Percentiles rank a stretch among this genome's conserved stretches.
These are phyloP conservation scores for Halichoeres trimaculatus DNA, from an alignment of 2,113 vertebrate genomes.

Conservation along the genomic window DNA sequence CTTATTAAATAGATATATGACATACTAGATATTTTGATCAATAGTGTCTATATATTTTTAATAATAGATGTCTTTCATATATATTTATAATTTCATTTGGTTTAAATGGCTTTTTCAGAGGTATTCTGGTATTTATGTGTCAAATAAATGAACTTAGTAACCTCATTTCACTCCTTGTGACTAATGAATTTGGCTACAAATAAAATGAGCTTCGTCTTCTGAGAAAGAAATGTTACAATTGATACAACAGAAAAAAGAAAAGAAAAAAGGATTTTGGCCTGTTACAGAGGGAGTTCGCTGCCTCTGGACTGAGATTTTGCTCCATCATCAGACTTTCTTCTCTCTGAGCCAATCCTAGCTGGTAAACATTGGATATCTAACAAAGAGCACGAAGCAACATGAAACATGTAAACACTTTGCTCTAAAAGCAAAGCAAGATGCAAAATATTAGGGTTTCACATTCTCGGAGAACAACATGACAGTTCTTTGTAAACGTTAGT, in stretches of 20 bases:
- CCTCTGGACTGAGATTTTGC: slow-evolving; percentile 45
- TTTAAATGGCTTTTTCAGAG: slow-evolving; percentile 64
- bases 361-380: slow-evolving; percentile 14
- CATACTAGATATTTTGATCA: neutral
- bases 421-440: slow-evolving; percentile 26
- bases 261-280: slow-evolving; percentile 15
- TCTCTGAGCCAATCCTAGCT: slow-evolving; percentile 30
- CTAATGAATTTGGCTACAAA: slow-evolving; percentile 39
- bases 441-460: slow-evolving; percentile 27
- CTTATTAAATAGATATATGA: neutral
- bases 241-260: neutral
- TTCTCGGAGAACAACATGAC: slow-evolving; percentile 37
- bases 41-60: slow-evolving; percentile 18
- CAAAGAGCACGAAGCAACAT: slow-evolving; percentile 41
- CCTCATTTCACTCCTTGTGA: slow-evolving; percentile 42
- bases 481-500: slow-evolving; percentile 46
- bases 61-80: slow-evolving; percentile 11
- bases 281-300: slow-evolving; percentile 30
- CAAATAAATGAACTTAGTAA: slow-evolving; percentile 25
- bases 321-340: slow-evolving; percentile 26
- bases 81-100: slow-evolving; percentile 37
- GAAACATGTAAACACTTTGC: slow-evolving; percentile 31
- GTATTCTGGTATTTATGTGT: slow-evolving; percentile 59
- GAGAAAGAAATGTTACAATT: slow-evolving; percentile 34
- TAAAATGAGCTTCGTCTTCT: slow-evolving; percentile 47